Evolutionary conservation across 2,888 invertebrate species (phyloP).

Genomic region (Sceliomorpha sp.): DNA sequence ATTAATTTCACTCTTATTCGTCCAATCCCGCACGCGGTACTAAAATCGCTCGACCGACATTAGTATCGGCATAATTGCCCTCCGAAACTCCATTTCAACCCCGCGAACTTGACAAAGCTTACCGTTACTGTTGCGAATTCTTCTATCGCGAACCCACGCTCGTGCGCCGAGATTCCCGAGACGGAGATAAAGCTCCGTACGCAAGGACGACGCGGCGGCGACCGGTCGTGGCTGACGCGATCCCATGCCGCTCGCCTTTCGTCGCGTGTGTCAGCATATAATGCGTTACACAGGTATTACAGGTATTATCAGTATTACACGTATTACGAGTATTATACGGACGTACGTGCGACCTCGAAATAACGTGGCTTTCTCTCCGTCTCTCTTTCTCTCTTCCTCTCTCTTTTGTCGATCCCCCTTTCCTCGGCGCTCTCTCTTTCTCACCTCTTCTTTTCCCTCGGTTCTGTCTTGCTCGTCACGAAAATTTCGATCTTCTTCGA

Average conservation of each 20-base stretch:
- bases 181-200: conserved; percentile 25
- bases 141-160: conserved; percentile 34
- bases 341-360: conserved; percentile 73
- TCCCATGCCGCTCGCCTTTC: conserved; percentile 11
- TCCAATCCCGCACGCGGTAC: no score
- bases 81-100: no score
- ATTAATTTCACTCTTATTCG: no score
- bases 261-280: conserved; percentile 56
- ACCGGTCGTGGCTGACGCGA: conserved; percentile 59
- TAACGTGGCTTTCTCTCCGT: conserved; percentile 53
- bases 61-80: no score
- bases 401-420: no score
- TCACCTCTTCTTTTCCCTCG: conserved; percentile 35
- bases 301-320: conserved; percentile 77
- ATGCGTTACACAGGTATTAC: conserved; percentile 75
- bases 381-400: conserved; percentile 40
- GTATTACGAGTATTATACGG: conserved; percentile 76
- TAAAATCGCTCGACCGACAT: no score
- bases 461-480: conserved; percentile 35
- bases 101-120: conserved; percentile 46
- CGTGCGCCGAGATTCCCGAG: background rate
- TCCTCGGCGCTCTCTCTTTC: conserved; percentile 51
- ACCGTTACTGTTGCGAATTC: conserved; percentile 40
- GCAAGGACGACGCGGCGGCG: conserved; percentile 47
- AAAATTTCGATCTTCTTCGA: background rate